Percentiles rank a stretch among this genome's conserved stretches.
Conservation (phyloP, 1,140 invertebrate genomes). For the Pseudomyrmex cubaensis region DNA sequence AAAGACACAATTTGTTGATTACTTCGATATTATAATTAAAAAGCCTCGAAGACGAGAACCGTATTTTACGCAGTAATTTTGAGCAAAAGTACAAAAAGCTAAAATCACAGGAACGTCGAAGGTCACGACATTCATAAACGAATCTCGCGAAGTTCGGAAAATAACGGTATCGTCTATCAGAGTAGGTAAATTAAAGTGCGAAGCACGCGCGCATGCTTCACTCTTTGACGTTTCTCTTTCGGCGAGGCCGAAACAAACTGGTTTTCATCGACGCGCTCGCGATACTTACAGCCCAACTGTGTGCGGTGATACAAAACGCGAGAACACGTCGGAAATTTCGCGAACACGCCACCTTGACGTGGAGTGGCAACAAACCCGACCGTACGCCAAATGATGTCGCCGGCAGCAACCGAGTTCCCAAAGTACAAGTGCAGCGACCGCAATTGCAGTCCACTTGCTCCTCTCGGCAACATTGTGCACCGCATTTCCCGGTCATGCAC, state of each 20-base stretch:
- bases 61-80: no score
- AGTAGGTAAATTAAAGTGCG: slow-evolving; percentile 32
- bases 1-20: background rate
- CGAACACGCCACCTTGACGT: slow-evolving; percentile 1
- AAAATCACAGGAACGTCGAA: background rate
- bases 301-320: background rate
- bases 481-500: slow-evolving; percentile 8
- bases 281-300: background rate
- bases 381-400: slow-evolving; percentile 35
- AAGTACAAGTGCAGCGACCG: slow-evolving; percentile 65
- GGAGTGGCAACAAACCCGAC: slow-evolving; percentile 37
- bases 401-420: background rate
- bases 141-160: background rate
- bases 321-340: background rate
- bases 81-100: background rate
- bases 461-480: slow-evolving; percentile 7
- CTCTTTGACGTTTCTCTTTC: background rate
- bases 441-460: slow-evolving; percentile 39
- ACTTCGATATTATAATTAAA: background rate
- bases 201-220: background rate
- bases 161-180: background rate
- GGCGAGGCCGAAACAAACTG: slow-evolving; percentile 1
- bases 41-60: background rate
- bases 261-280: background rate
- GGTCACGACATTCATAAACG: background rate